Percentiles rank a stretch among this genome's conserved stretches.
Conservation (phyloP, 2,113 vertebrate species). For the Myocastor coypus region DNA sequence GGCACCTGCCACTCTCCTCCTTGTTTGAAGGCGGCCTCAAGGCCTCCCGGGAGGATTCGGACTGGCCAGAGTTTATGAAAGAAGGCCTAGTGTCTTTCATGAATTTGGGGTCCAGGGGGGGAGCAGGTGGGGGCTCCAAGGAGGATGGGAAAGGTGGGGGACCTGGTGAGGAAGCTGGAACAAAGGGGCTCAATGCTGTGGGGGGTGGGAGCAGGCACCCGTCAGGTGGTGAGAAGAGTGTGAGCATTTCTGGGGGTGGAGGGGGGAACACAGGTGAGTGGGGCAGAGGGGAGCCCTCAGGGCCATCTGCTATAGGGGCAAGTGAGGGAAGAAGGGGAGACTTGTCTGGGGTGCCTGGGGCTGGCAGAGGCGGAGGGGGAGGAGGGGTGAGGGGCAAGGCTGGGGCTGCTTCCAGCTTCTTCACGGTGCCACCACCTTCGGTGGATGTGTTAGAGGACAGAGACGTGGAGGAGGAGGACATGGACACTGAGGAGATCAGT, state of each 20-base stretch:
- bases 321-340: constrained; percentile 86
- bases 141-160: constrained; percentile 70
- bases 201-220: constrained; percentile 76
- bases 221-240: constrained; percentile 82
- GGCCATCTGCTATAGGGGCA: constrained; percentile 75
- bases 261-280: constrained; percentile 84
- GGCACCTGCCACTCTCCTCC: constrained; percentile 82
- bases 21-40: constrained; percentile 72
- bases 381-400: constrained; percentile 78
- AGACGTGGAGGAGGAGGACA: constrained; percentile 97
- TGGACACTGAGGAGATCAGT: constrained; percentile 93
- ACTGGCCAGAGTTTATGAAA: constrained; percentile 76
- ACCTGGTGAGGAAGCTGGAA: constrained; percentile 74
- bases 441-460: constrained; percentile 96
- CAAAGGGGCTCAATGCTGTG: constrained; percentile 64
- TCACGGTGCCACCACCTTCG: constrained; percentile 85
- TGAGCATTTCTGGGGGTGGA: constrained; percentile 90
- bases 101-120: constrained; percentile 86
- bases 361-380: not conserved
- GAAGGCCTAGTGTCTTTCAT: constrained; percentile 82
- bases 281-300: constrained; percentile 71
- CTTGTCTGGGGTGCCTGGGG: constrained; percentile 19
- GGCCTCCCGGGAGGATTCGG: constrained; percentile 72
- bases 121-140: constrained; percentile 80
- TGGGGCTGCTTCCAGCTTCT: constrained; percentile 74